These are phyloP conservation scores for Galagoides demidoff DNA, from an alignment of 2,797 vertebrate species.

Conservation along the genomic window DNA sequence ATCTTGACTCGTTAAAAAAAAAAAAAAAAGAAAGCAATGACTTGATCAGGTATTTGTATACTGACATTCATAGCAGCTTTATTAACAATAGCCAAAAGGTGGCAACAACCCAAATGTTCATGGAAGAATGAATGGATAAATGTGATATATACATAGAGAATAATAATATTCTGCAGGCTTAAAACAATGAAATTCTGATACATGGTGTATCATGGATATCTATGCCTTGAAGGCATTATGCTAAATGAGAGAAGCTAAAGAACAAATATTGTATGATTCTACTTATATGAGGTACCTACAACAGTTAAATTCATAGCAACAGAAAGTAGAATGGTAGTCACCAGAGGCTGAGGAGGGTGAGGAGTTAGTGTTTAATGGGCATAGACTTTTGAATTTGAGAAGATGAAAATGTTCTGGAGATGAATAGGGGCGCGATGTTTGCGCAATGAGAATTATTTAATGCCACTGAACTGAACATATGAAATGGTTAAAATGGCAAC, in stretches of 20 bases:
- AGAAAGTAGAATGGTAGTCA: neutral
- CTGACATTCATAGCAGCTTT: neutral
- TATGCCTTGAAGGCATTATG: neutral
- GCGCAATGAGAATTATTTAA: neutral
- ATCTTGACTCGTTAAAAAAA: neutral
- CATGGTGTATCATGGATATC: neutral
- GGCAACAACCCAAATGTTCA: neutral
- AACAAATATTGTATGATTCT: neutral
- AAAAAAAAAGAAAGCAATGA: neutral
- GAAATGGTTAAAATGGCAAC: neutral
- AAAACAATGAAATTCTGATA: neutral
- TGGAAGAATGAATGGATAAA: neutral
- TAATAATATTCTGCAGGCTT: neutral
- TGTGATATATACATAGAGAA: neutral
- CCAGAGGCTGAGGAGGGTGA: neutral
- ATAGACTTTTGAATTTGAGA: neutral
- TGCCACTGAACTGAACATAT: neutral
- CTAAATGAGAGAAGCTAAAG: neutral
- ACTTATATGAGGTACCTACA: neutral
- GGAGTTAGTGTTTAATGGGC: neutral
- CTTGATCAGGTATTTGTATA: neutral
- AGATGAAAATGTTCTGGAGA: neutral
- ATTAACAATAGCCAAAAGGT: neutral
- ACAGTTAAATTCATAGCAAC: neutral
- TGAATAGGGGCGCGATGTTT: neutral